Conservation (phyloP, 2,113 vertebrate species). For the Notechis scutatus region DNA sequence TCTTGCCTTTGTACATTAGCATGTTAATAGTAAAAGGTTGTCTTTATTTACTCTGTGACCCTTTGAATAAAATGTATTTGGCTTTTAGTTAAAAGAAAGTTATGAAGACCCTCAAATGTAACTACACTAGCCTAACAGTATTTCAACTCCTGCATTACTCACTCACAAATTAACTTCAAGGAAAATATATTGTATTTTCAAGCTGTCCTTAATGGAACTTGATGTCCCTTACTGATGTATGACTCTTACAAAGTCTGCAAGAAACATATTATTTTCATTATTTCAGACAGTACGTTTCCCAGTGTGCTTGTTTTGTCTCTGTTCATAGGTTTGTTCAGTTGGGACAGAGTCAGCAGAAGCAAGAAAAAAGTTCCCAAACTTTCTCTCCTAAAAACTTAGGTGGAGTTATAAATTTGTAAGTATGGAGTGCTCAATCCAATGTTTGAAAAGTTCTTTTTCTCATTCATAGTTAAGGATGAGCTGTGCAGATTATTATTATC, state of each 20-base stretch:
- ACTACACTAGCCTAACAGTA: neutral
- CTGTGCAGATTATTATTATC: neutral
- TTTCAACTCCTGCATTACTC: neutral
- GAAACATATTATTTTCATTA: neutral
- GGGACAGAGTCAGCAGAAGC: slow-evolving; percentile 85
- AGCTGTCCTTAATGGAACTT: slow-evolving; percentile 12
- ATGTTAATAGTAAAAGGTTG: neutral
- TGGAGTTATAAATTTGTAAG: slow-evolving; percentile 87
- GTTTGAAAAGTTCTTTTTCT: neutral
- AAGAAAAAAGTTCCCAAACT: slow-evolving; percentile 73
- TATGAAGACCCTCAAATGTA: neutral
- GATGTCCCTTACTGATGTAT: slow-evolving; percentile 18
- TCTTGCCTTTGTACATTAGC: neutral
- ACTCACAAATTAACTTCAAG: neutral
- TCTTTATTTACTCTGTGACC: neutral
- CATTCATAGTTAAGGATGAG: neutral
- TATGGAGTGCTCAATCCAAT: slow-evolving; percentile 47
- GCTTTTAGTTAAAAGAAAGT: neutral
- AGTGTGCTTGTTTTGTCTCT: slow-evolving; percentile 19
- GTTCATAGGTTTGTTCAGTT: slow-evolving; percentile 85
- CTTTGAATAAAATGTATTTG: neutral
- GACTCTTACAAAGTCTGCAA: neutral
- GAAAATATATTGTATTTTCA: slow-evolving; percentile 11
- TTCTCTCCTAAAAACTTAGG: slow-evolving; percentile 69
- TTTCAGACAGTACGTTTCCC: neutral